phyloP scores from a whole-genome alignment of 2,797 vertebrate species.

The Champsocephalus gunnari region DNA sequence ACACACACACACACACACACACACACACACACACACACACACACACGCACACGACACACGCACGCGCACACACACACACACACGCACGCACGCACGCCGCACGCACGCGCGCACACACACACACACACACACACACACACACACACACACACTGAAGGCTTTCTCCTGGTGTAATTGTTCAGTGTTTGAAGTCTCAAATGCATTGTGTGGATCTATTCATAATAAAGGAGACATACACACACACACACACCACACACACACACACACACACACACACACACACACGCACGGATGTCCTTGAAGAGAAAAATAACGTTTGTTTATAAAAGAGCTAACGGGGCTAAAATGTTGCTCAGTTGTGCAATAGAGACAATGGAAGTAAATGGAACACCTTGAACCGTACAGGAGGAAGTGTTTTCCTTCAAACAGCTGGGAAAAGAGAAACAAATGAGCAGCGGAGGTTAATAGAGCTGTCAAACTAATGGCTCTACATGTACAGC shows the following conservation, averaged over 20 bases:
- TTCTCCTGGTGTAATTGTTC: slow-evolving; percentile 50
- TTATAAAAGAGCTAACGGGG: slow-evolving; percentile 39
- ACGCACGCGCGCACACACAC: slow-evolving; percentile 5
- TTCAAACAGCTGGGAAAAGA: background rate
- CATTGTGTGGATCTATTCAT: slow-evolving; percentile 52
- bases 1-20: background rate
- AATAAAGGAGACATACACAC: slow-evolving; percentile 51
- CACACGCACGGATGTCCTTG: slow-evolving; percentile 36
- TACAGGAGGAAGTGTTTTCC: slow-evolving; percentile 14
- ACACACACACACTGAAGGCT: slow-evolving; percentile 14
- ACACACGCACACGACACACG: slow-evolving; percentile 11
- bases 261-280: background rate
- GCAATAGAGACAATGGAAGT: slow-evolving; percentile 42
- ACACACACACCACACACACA: slow-evolving; percentile 9
- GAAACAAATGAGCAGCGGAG: slow-evolving; percentile 11
- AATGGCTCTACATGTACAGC: background rate
- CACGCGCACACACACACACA: slow-evolving; percentile 2
- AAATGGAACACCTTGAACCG: slow-evolving; percentile 40
- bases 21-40: slow-evolving; percentile 10
- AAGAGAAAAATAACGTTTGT: slow-evolving; percentile 51
- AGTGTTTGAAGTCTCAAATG: slow-evolving; percentile 29
- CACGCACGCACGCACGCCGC: slow-evolving; percentile 11
- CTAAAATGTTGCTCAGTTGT: slow-evolving; percentile 50
- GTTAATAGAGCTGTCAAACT: background rate
- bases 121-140: slow-evolving; percentile 6